Evolutionary conservation across 1,140 invertebrate genomes (phyloP).

Genomic region (Drosophila chauvacae): DNA sequence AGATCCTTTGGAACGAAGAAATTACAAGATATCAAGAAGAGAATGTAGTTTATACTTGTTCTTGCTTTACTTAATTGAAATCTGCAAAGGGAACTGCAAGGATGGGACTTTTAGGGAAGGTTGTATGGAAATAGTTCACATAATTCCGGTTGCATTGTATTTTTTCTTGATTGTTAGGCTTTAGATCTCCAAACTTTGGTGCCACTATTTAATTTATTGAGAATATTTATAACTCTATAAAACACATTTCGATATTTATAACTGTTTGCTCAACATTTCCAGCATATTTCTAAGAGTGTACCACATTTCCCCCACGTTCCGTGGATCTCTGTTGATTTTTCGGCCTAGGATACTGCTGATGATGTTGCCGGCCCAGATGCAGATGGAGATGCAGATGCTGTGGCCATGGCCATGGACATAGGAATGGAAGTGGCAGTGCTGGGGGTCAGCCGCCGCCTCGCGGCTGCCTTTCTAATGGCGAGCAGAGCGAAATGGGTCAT

Average conservation of each 20-base stretch:
- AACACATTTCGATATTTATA: not conserved
- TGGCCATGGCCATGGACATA: not conserved
- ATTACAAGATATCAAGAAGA: not conserved
- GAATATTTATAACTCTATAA: not conserved
- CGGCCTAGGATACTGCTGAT: slow-evolving; percentile 37
- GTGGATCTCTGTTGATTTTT: slow-evolving; percentile 32
- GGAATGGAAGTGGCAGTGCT: slow-evolving; percentile 51
- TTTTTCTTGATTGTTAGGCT: not conserved
- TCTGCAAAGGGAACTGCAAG: not conserved
- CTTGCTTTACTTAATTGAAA: not conserved
- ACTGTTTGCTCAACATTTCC: not conserved
- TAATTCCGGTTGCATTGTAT: not conserved
- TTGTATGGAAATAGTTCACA: not conserved
- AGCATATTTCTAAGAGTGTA: slow-evolving; percentile 12
- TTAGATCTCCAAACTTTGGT: not conserved
- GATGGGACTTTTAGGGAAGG: not conserved
- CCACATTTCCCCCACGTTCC: slow-evolving; percentile 2
- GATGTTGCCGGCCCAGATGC: slow-evolving; percentile 41
- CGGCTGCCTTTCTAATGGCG: slow-evolving; percentile 78
- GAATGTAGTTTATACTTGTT: not conserved
- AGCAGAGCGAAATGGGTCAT: slow-evolving; percentile 69
- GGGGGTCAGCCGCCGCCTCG: slow-evolving; percentile 76
- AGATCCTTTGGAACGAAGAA: not conserved
- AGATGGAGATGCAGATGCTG: slow-evolving; percentile 23
- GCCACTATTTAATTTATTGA: not conserved